Evolutionary conservation across 2,888 invertebrate species (phyloP).

Genomic region (Monopis laevigella): DNA sequence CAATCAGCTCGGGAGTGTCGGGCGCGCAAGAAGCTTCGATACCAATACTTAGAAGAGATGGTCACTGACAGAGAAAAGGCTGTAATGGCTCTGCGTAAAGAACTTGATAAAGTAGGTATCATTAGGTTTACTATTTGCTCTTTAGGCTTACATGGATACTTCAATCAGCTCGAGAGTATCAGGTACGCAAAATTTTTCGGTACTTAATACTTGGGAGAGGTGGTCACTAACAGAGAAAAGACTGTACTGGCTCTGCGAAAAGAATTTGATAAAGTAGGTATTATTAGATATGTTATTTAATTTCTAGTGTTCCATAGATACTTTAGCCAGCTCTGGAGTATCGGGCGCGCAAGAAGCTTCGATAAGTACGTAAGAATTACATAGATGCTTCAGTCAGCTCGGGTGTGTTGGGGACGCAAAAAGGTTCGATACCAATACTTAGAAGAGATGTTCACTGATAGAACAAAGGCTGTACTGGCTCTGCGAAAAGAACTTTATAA

Average conservation of each 20-base stretch:
- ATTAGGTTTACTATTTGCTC: no score
- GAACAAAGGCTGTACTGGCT: constrained; percentile 91
- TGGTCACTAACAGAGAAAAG: constrained; percentile 92
- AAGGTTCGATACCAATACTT: constrained; percentile 96
- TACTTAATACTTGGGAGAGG: constrained; percentile 97
- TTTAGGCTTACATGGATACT: no score
- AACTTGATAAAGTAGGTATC: constrained; percentile 83
- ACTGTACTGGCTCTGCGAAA: constrained; percentile 87
- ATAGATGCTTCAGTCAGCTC: constrained; percentile 97
- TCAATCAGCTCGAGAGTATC: constrained; percentile 97
- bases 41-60: constrained; percentile 95
- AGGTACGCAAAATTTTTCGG: constrained; percentile 94
- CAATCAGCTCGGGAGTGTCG: constrained; percentile 98
- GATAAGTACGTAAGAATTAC: no score
- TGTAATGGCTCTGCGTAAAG: constrained; percentile 85
- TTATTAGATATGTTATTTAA: no score
- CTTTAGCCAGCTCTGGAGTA: constrained; percentile 92
- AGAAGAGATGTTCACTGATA: constrained; percentile 92
- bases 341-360: constrained; percentile 85
- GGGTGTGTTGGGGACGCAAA: constrained; percentile 96
- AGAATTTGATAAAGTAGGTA: constrained; percentile 87
- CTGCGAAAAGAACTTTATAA: constrained; percentile 90
- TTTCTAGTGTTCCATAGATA: no score
- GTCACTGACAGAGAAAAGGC: constrained; percentile 94
- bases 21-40: constrained; percentile 94